Conservation (phyloP, 1,140 invertebrate genomes). For the Brachionus sp. region DNA sequence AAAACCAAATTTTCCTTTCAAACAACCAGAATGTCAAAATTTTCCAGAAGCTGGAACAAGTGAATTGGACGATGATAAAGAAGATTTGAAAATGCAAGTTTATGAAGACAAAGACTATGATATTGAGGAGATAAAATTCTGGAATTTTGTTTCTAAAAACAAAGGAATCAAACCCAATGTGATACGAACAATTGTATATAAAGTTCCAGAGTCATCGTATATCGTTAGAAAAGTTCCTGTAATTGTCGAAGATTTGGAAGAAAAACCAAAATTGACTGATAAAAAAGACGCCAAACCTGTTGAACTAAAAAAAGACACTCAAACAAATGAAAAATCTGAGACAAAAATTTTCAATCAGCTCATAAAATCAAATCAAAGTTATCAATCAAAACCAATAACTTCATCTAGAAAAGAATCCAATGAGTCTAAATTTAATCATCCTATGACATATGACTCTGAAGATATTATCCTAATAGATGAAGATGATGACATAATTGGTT, state of each 20-base stretch:
- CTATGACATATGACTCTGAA: background rate
- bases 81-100: constrained; percentile 28
- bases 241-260: background rate
- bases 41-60: background rate
- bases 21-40: background rate
- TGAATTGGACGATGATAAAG: background rate
- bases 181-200: constrained; percentile 35
- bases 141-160: constrained; percentile 44
- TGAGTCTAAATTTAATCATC: background rate
- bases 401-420: background rate
- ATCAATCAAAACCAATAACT: background rate
- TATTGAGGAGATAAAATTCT: constrained; percentile 44
- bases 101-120: constrained; percentile 42
- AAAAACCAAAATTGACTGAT: background rate
- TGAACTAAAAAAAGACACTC: background rate
- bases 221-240: background rate
- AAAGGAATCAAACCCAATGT: constrained; percentile 35
- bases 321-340: background rate
- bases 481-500: constrained; percentile 20
- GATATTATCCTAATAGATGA: constrained; percentile 11
- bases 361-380: background rate
- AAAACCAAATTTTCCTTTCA: background rate
- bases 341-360: background rate
- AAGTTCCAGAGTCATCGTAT: constrained; percentile 22
- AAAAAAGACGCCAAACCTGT: background rate